Evolutionary conservation across 2,113 vertebrate genomes (phyloP), one percentile per base, ranked within the genome.

Genomic region (Ciconia maguari): DNA sequence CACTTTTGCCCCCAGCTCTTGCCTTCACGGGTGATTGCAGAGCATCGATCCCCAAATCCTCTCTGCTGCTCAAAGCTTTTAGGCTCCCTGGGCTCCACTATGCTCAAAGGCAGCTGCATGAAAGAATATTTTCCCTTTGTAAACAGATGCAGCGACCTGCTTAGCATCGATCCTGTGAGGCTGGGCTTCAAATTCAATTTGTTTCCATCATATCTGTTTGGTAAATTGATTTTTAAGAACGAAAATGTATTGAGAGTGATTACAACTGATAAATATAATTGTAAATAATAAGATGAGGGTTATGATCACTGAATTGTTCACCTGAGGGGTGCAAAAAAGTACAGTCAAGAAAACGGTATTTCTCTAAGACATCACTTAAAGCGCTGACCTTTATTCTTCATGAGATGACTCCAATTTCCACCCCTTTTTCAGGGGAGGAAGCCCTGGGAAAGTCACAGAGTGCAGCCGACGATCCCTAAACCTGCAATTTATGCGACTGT

Each of bases 401-500:
- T 78, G 44, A 75, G 44, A 60, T 44, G 18, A 62, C n/a, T 93
- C 48, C 18, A 77, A 83, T 93, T 93, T 87, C 34, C 44, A 78
- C 48, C 68, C 90, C 49, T 76, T 91, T 85, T 89, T 86, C 88
- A 81, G 54, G 41, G 44, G 32, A 88, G 32, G 29, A 86, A 86
- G 82, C 83, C 66, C 86, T 68, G 80, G 54, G 89, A 93, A 96
- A 87, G 89, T 96, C 86, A 93, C 9, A 16, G 77, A 84, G 46
- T 49, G 87, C 79, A 93, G 95, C 87, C 26, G 46, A 72, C 15
- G 36, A 89, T 93, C 80, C 49, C 74, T 70, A 92, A 96, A 96
- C 87, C 93, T 96, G 89, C 83, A 94, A 94, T 96, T 93, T 96
- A 84, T 97, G 86, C 5, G 0, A 76, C 61, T 87, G 77, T 51